Conservation (phyloP, 2,888 invertebrate genomes). For the Melanostoma mellinum region DNA sequence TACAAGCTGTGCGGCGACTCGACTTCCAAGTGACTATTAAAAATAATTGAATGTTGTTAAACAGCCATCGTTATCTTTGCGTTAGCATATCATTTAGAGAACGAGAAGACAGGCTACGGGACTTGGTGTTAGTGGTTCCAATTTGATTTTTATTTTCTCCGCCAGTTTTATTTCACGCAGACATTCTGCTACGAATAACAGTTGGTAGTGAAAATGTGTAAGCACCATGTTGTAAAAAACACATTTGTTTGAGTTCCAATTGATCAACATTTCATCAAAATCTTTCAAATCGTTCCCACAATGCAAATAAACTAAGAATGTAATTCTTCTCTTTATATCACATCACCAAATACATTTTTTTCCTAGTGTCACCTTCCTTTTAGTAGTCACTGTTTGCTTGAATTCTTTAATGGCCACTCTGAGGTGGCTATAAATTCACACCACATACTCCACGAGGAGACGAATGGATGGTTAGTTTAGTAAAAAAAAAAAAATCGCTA, state of each 20-base stretch:
- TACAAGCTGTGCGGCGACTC: constrained; percentile 69
- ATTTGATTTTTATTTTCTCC: constrained; percentile 13
- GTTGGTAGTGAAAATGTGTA: neutral
- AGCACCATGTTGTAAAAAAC: neutral
- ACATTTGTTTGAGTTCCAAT: too few relatives aligned
- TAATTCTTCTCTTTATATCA: too few relatives aligned
- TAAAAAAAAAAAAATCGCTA: constrained; percentile 52
- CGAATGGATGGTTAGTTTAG: constrained; percentile 29
- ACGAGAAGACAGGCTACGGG: constrained; percentile 5
- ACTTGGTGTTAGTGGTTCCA: neutral
- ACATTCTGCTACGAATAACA: constrained; percentile 25
- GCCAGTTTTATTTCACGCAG: constrained; percentile 15
- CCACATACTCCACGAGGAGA: constrained; percentile 62
- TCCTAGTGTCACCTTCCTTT: neutral
- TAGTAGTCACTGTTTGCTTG: constrained; percentile 21
- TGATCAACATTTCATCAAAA: neutral
- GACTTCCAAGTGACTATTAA: constrained; percentile 72
- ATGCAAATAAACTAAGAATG: too few relatives aligned
- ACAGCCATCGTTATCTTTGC: constrained; percentile 73
- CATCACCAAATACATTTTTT: too few relatives aligned
- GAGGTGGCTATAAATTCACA: constrained; percentile 68
- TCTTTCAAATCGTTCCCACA: neutral
- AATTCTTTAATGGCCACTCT: constrained; percentile 54
- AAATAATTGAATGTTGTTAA: constrained; percentile 74
- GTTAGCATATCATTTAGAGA: constrained; percentile 71